A percentile compares a stretch with the other conserved stretches of the same genome.
phyloP scores from a whole-genome alignment of 2,113 vertebrate genomes.

The Cyanocitta stelleri region DNA sequence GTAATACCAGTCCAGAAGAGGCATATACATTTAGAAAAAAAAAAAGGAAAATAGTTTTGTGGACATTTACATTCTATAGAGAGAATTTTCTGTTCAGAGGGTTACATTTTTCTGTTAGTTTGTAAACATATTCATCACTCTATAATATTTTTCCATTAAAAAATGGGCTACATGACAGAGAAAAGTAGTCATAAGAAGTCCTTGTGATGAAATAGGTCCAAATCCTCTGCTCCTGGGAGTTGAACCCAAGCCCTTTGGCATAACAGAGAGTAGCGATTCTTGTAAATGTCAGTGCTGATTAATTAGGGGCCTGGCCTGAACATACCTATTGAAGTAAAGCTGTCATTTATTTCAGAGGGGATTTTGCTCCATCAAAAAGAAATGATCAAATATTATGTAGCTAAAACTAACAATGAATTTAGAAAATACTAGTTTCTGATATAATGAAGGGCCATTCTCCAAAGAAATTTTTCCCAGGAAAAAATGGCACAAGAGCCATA shows the following conservation, averaged over 20 bases:
- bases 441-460: neutral
- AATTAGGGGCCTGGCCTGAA: neutral
- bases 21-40: neutral
- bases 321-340: neutral
- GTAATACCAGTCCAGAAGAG: neutral
- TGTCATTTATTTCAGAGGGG: neutral
- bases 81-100: neutral
- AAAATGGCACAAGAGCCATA: neutral
- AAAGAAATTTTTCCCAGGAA: neutral
- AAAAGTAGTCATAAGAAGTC: neutral
- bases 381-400: neutral
- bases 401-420: neutral
- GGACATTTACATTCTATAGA: neutral
- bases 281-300: conserved; percentile 6
- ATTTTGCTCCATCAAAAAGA: neutral
- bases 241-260: neutral
- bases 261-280: neutral
- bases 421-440: neutral
- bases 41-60: neutral
- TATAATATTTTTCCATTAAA: neutral
- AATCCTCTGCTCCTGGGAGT: neutral
- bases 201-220: neutral
- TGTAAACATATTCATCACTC: neutral
- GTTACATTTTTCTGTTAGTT: neutral
- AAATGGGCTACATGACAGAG: neutral